Base-by-base conservation (phyloP, 23 tunicate genomes). In the Ascidia mentula region DNA sequence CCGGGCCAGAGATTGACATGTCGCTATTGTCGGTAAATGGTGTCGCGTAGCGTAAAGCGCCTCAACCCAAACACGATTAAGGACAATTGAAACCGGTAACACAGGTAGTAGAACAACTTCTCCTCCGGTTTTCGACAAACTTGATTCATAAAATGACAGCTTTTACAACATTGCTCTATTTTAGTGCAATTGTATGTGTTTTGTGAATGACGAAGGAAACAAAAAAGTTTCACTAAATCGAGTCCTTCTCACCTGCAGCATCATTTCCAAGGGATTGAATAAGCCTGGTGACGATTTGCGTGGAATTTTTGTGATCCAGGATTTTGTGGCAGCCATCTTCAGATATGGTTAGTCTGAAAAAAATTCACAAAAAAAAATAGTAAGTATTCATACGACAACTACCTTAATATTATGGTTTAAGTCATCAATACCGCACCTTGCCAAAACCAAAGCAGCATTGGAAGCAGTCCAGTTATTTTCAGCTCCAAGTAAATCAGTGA, bases 381-480 rank as follows among this genome's bases (percentile, higher is more conserved):
- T 5, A 53, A 53, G 65, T 28, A 5, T 5, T 53, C 13, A 5
- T 1, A 3, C 38, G 17, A 20, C 35, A 33, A 9, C 8, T 53
- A 53, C 2, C n/a, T n/a, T n/a, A n/a, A n/a, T n/a, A n/a, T n/a
- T n/a, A n/a, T n/a, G n/a, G n/a, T n/a, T n/a, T n/a, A n/a, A n/a
- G n/a, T n/a, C n/a, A n/a, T 5, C 28, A 5, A n/a, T 18, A 26
- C 31, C 53, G 13, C 12, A 91, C 97, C 97, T 92, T 40, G 97
- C 97, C 24, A 92, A 85, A 7, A 92, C 89, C 18, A 92, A 60
- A 34, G 97, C 97, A 24, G 92, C 89, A 79, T 92, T 92, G 6
- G 94, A 82, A 40, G 97, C 89, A 34, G 91, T 90, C 92, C 92
- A 87, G 37, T 80, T 78, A 80, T 92, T 87, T 73, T 92, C 89